phyloP scores from a whole-genome alignment of 2,888 invertebrate genomes.

The Apodemia hepburni region DNA sequence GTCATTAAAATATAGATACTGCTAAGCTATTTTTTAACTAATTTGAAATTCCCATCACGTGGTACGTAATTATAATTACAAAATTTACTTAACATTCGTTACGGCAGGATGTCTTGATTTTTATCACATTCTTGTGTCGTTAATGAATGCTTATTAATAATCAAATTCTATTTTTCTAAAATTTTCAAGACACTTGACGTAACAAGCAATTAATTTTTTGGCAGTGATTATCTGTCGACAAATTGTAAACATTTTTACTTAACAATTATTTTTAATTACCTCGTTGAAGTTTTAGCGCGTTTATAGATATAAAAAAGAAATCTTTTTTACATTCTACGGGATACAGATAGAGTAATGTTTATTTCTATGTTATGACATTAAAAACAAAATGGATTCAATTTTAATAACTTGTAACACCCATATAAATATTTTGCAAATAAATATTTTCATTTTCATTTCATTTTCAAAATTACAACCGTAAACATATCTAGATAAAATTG shows the following conservation, averaged over 20 bases:
- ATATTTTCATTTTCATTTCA: too few relatives aligned
- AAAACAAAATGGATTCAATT: conserved; percentile 2
- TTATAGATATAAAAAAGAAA: neutral
- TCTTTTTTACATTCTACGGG: neutral
- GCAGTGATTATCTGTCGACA: conserved; percentile 8
- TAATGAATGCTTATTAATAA: neutral
- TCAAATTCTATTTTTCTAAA: neutral
- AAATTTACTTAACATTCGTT: neutral
- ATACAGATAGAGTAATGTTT: neutral
- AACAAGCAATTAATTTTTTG: conserved; percentile 10
- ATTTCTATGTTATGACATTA: neutral
- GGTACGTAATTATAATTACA: neutral
- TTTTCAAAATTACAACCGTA: too few relatives aligned
- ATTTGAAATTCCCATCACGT: neutral
- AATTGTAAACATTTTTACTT: conserved; percentile 10
- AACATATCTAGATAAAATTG: too few relatives aligned
- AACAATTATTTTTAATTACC: conserved; percentile 13
- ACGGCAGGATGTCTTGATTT: neutral
- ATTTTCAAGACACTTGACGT: neutral
- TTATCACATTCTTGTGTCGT: neutral
- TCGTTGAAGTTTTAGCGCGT: conserved; percentile 1
- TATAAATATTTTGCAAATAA: neutral
- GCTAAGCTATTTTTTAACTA: conserved; percentile 11
- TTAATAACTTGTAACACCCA: too few relatives aligned
- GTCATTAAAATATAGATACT: conserved; percentile 16